Conservation (phyloP, 64 coral and sea anemone species). For the Porites lutea region DNA sequence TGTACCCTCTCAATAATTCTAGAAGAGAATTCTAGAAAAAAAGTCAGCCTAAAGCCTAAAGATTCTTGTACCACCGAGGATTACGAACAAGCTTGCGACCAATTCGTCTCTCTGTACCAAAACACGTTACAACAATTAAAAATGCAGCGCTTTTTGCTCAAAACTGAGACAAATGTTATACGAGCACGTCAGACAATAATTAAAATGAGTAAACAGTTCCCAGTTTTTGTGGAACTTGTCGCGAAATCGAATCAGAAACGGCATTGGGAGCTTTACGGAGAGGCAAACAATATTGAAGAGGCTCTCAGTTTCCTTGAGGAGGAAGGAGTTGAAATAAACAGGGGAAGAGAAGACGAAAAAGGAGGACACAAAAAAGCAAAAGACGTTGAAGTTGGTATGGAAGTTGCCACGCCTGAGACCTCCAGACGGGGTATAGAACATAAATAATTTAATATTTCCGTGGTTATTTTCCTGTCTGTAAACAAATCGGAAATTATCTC, state of each 20-base stretch:
- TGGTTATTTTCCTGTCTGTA: no score
- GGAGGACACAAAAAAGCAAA: background rate
- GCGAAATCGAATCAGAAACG: conserved; percentile 14
- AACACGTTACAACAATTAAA: background rate
- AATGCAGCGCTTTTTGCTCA: conserved; percentile 22
- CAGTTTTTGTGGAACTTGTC: no score
- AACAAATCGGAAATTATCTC: no score
- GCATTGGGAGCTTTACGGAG: conserved; percentile 49
- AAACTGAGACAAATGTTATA: background rate
- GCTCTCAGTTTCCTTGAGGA: background rate
- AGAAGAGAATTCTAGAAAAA: no score
- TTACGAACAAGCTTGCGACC: background rate
- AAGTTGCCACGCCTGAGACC: background rate
- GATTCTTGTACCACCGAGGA: background rate
- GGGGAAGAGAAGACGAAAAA: background rate
- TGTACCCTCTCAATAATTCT: no score
- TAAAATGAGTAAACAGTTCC: background rate
- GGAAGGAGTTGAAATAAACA: background rate
- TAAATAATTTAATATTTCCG: background rate
- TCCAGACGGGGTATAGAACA: background rate
- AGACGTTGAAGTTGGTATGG: background rate
- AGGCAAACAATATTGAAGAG: background rate
- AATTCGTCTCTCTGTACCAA: conserved; percentile 18
- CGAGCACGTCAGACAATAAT: background rate
- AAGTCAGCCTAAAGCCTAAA: conserved; percentile 1